Percentiles rank a stretch among this genome's conserved stretches.
phyloP scores from a whole-genome alignment of 2,888 invertebrate genomes.

The Rotaria macrura region DNA sequence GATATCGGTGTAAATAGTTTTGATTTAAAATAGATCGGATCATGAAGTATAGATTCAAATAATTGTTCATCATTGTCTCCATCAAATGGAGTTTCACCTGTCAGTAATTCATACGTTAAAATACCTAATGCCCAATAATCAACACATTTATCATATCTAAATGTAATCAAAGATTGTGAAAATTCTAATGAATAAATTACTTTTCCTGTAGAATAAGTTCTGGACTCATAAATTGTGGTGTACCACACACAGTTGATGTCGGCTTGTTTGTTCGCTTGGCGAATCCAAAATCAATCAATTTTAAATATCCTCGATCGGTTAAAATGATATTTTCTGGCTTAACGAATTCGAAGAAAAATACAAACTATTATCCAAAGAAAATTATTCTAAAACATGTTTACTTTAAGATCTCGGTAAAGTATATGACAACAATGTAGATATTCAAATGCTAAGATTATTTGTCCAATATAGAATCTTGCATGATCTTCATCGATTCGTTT shows the following conservation, averaged over 20 bases:
- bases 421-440: conserved; percentile 80
- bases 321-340: conserved; percentile 96
- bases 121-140: conserved; percentile 29
- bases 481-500: conserved; percentile 97
- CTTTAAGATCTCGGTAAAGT: conserved; percentile 69
- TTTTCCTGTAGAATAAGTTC: conserved; percentile 22
- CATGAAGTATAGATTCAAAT: conserved; percentile 10
- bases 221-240: conserved; percentile 28
- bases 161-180: not conserved
- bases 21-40: not conserved
- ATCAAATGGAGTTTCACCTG: conserved; percentile 24
- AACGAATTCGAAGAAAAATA: conserved; percentile 51
- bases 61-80: not conserved
- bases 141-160: conserved; percentile 2
- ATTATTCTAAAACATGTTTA: no score
- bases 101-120: conserved; percentile 21
- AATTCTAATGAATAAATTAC: not conserved
- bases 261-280: conserved; percentile 14
- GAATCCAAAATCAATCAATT: conserved; percentile 30
- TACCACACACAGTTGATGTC: conserved; percentile 27
- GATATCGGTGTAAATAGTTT: not conserved
- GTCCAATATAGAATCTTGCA: conserved; percentile 91
- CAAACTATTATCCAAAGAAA: no score
- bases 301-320: conserved; percentile 60
- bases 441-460: conserved; percentile 89